A percentile compares a stretch with the other conserved stretches of the same genome.
phyloP scores from a whole-genome alignment of 2,113 vertebrate genomes.

The Atractosteus spatula region DNA sequence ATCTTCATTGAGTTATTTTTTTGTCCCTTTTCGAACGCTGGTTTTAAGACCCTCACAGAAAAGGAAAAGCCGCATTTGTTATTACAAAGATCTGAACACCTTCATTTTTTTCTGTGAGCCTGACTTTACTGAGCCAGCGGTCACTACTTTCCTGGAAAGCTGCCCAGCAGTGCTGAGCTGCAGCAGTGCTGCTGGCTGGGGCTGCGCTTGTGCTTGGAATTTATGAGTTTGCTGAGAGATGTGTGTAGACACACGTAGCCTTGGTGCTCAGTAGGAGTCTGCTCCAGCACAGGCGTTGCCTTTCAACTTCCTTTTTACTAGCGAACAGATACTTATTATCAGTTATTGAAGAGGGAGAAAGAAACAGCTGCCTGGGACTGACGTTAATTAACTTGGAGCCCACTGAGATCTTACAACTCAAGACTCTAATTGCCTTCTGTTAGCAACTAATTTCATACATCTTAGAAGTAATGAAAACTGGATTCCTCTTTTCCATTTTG shows the following conservation, averaged over 20 bases:
- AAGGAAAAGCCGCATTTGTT: background rate
- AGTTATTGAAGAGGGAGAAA: background rate
- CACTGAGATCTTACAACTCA: background rate
- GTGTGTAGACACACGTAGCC: conserved; percentile 40
- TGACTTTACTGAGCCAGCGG: background rate
- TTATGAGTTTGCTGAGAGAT: conserved; percentile 41
- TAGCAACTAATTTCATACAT: background rate
- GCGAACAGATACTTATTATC: background rate
- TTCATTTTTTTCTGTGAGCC: background rate
- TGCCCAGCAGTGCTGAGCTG: conserved; percentile 12
- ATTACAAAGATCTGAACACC: background rate
- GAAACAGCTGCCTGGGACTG: conserved; percentile 6
- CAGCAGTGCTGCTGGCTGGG: background rate
- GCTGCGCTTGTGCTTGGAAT: conserved; percentile 44
- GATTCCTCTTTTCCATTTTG: background rate
- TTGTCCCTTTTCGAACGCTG: too few relatives aligned
- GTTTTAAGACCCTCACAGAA: too few relatives aligned
- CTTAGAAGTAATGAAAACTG: background rate
- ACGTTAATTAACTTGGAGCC: background rate
- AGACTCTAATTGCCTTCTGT: background rate
- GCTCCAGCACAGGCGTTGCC: background rate
- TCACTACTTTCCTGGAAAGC: conserved; percentile 22
- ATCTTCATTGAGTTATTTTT: too few relatives aligned
- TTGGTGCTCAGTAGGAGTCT: background rate
- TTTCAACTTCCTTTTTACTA: background rate